phyloP scores from a whole-genome alignment of 2,113 vertebrate genomes.

The Trichomycterus rosablanca region DNA sequence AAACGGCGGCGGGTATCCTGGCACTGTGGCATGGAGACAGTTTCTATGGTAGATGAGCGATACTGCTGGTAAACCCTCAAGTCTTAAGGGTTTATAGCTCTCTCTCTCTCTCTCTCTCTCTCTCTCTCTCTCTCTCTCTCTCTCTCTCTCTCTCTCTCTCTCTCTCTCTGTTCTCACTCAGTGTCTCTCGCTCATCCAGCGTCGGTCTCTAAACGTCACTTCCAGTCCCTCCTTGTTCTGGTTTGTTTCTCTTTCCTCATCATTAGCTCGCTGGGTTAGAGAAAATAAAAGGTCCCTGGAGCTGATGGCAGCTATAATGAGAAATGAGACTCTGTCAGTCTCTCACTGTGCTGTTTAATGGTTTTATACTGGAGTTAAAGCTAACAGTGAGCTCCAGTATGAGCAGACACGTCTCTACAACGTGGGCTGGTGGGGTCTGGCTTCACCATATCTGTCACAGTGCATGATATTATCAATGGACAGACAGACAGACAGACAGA shows the following conservation, averaged over 20 bases:
- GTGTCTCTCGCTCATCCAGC: neutral
- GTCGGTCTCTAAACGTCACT: constrained; percentile 3
- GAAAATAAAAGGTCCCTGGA: constrained; percentile 45
- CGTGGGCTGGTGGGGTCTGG: neutral
- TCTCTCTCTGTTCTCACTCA: constrained; percentile 3
- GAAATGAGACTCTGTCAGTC: constrained; percentile 36
- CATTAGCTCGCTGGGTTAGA: constrained; percentile 26
- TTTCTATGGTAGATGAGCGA: constrained; percentile 73
- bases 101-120: constrained; percentile 3
- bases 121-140: neutral
- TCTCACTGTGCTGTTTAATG: constrained; percentile 36
- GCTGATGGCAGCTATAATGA: constrained; percentile 42
- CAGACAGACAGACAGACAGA: no score
- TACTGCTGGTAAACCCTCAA: constrained; percentile 84
- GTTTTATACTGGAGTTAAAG: constrained; percentile 33
- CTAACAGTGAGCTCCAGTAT: constrained; percentile 24
- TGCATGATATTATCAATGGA: no score
- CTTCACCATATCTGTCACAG: neutral
- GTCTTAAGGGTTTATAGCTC: constrained; percentile 91
- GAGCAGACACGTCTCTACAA: neutral
- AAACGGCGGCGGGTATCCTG: constrained; percentile 41
- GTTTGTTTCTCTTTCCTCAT: no score
- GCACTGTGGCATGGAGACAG: constrained; percentile 78
- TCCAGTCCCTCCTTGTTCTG: constrained; percentile 1
- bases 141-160: neutral